Percentiles rank a stretch among this genome's conserved stretches.
Evolutionary conservation across 1,140 invertebrate species (phyloP).

Genomic region (Drosophila erecta): DNA sequence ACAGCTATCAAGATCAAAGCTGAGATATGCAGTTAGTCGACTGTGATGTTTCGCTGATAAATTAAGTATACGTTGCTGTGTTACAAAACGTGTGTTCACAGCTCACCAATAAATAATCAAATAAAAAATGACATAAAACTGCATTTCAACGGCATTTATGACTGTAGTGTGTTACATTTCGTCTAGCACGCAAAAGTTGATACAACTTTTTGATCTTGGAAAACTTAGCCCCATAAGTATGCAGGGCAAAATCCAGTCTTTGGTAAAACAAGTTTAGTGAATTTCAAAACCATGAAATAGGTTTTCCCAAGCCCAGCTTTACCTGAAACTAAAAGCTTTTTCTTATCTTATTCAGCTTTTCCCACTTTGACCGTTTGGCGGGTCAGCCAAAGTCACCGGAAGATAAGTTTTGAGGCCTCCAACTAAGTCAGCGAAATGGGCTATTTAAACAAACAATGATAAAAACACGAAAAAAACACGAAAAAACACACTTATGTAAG

Average conservation of each 20-base stretch:
- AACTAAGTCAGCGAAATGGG: conserved; percentile 63
- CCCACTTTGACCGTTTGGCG: conserved; percentile 12
- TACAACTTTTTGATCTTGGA: neutral
- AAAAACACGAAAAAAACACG: neutral
- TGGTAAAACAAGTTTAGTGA: neutral
- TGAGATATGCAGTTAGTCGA: neutral
- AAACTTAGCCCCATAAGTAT: conserved; percentile 21
- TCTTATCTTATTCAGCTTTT: neutral
- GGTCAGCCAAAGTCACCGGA: conserved; percentile 41
- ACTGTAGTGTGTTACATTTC: neutral
- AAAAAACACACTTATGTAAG: conserved; percentile 48
- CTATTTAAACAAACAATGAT: conserved; percentile 12
- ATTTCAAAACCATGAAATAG: neutral
- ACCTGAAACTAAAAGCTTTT: neutral
- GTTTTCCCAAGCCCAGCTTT: neutral
- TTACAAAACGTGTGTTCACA: neutral
- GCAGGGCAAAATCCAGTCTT: neutral
- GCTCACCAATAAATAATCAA: conserved; percentile 6
- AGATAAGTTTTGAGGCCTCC: conserved; percentile 49
- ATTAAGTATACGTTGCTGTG: conserved; percentile 45
- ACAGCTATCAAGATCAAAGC: conserved; percentile 24
- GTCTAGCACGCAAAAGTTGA: neutral
- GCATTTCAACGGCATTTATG: neutral
- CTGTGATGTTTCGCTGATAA: conserved; percentile 34
- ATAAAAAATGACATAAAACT: conserved; percentile 6